Conservation (phyloP, 2,797 vertebrate genomes). For the Brachyrhaphis roseni region DNA sequence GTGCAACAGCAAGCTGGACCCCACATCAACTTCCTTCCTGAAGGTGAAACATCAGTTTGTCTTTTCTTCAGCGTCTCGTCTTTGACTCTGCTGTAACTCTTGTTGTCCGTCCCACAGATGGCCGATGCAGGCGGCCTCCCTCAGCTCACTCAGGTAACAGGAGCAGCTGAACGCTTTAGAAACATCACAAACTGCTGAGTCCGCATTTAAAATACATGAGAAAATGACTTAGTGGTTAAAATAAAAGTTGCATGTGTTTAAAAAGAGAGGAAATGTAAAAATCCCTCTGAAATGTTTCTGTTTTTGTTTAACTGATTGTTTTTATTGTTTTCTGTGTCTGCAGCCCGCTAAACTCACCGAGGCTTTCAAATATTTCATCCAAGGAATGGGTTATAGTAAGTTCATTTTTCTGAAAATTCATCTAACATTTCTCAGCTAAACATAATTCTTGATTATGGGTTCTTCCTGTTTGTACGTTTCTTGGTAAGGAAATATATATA, state of each 20-base stretch:
- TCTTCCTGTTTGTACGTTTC: not conserved
- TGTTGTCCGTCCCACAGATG: slow-evolving; percentile 80
- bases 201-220: not conserved
- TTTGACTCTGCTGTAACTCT: not conserved
- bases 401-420: slow-evolving; percentile 45
- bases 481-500: not conserved
- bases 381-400: slow-evolving; percentile 99
- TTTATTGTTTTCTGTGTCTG: slow-evolving; percentile 1
- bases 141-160: slow-evolving; percentile 89
- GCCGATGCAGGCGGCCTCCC: slow-evolving; percentile 92
- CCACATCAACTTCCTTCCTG: slow-evolving; percentile 92
- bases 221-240: not conserved
- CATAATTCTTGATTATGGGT: not conserved
- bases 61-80: not conserved
- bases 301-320: not conserved
- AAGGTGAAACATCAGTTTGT: slow-evolving; percentile 78
- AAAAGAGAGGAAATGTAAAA: not conserved
- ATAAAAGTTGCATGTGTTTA: not conserved
- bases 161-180: not conserved
- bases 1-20: slow-evolving; percentile 93
- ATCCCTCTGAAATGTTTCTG: not conserved
- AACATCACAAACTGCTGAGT: not conserved
- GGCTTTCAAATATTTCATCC: slow-evolving; percentile 98
- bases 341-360: slow-evolving; percentile 97
- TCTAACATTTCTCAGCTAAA: not conserved